These are phyloP conservation scores for Chrysolina oricalcia DNA, from an alignment of 2,888 invertebrate genomes.

Conservation along the genomic window DNA sequence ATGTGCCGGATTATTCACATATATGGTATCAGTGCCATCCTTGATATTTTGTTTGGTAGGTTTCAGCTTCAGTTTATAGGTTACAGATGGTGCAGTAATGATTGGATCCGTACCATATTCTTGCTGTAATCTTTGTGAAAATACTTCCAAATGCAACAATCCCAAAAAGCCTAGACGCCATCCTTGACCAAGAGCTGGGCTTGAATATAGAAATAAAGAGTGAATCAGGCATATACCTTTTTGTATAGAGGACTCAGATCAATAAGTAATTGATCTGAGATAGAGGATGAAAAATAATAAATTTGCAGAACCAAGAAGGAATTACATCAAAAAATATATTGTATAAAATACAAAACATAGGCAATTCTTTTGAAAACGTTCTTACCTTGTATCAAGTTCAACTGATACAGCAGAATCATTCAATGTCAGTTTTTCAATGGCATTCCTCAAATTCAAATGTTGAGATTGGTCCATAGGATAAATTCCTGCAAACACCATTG, in stretches of 20 bases:
- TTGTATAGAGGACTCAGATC: no score
- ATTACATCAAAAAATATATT: no score
- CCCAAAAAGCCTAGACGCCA: constrained; percentile 93
- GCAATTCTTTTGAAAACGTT: not conserved
- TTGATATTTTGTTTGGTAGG: constrained; percentile 83
- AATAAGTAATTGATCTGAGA: no score
- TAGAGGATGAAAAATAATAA: no score
- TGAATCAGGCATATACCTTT: no score
- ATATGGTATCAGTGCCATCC: constrained; percentile 76
- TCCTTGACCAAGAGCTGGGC: constrained; percentile 90
- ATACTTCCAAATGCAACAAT: constrained; percentile 90
- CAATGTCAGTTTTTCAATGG: constrained; percentile 92
- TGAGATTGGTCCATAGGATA: constrained; percentile 95
- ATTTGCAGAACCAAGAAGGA: no score
- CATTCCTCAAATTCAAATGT: constrained; percentile 81
- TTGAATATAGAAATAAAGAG: constrained; percentile 67
- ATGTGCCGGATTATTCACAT: constrained; percentile 84
- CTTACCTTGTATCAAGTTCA: constrained; percentile 85
- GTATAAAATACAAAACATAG: no score
- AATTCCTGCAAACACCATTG: constrained; percentile 91
- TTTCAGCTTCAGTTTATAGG: constrained; percentile 85
- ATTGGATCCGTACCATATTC: constrained; percentile 88
- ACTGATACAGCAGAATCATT: constrained; percentile 96
- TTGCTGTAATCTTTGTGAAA: constrained; percentile 88
- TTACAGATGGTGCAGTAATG: constrained; percentile 89